phyloP scores from a whole-genome alignment of 2,888 invertebrate species.

The Clivina fossor region DNA sequence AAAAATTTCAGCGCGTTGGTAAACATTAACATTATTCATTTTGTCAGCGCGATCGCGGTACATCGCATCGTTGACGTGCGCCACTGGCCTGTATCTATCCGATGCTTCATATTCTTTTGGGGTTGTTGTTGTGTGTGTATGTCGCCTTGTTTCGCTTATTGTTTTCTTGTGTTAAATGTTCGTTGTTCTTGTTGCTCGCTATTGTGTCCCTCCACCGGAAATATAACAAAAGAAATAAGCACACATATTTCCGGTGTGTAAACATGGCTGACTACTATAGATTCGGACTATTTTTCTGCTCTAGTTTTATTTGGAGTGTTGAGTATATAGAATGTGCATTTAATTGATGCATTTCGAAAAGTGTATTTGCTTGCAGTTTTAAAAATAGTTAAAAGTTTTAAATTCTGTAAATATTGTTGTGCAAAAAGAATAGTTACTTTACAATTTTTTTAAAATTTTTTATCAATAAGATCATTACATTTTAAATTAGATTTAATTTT shows the following conservation, averaged over 20 bases:
- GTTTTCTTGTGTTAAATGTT: not conserved
- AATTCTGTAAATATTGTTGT: no score
- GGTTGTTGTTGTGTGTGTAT: constrained; percentile 19
- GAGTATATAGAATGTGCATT: no score
- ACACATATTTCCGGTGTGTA: constrained; percentile 28
- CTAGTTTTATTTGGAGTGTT: no score
- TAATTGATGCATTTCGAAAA: constrained; percentile 7
- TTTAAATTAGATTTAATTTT: no score
- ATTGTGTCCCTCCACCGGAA: constrained; percentile 37
- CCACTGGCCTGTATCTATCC: not conserved
- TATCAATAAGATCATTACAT: no score
- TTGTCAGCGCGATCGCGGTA: constrained; percentile 14
- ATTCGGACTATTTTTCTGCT: no score
- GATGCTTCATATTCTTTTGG: constrained; percentile 22
- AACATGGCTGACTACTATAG: not conserved
- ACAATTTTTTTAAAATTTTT: no score
- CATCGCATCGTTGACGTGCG: not conserved
- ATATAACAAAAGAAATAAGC: constrained; percentile 42
- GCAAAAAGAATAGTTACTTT: no score
- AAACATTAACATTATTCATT: constrained; percentile 33
- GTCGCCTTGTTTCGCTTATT: not conserved
- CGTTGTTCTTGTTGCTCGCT: constrained; percentile 24
- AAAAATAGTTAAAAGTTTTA: no score
- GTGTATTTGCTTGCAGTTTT: no score
- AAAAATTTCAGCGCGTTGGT: constrained; percentile 30